phyloP scores from a whole-genome alignment of 2,888 invertebrate genomes.

The Andricus quercusramuli region DNA sequence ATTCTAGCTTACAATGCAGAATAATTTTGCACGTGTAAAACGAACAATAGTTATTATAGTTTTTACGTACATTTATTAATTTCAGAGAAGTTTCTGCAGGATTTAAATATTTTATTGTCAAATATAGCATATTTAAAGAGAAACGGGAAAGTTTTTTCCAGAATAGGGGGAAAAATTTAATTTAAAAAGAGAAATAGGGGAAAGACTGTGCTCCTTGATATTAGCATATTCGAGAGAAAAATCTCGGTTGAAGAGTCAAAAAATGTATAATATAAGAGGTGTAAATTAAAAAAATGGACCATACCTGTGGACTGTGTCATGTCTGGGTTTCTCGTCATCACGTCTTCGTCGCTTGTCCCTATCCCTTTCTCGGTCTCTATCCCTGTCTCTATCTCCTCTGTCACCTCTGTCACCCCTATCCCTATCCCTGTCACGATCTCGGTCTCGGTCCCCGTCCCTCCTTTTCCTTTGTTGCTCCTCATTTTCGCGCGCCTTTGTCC shows the following conservation, averaged over 20 bases:
- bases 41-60: too few relatives aligned
- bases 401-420: constrained; percentile 64
- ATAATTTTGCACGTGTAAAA: too few relatives aligned
- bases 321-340: constrained; percentile 74
- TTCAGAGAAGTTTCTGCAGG: too few relatives aligned
- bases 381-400: constrained; percentile 64
- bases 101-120: too few relatives aligned
- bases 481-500: constrained; percentile 76
- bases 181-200: too few relatives aligned
- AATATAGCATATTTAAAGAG: too few relatives aligned
- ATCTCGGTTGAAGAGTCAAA: neutral
- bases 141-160: too few relatives aligned
- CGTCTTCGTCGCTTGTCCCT: constrained; percentile 73
- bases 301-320: constrained; percentile 72
- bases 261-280: neutral
- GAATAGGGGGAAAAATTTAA: too few relatives aligned
- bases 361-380: constrained; percentile 65
- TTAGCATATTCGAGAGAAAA: too few relatives aligned
- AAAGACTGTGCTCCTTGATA: too few relatives aligned
- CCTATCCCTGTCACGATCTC: constrained; percentile 62
- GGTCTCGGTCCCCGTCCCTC: constrained; percentile 62
- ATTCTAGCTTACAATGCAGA: too few relatives aligned
- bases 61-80: too few relatives aligned
- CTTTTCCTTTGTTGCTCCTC: constrained; percentile 73
- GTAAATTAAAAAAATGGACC: constrained; percentile 4